phyloP scores from a whole-genome alignment of 2,113 vertebrate species.

The Campylorhamphus procurvoides region DNA sequence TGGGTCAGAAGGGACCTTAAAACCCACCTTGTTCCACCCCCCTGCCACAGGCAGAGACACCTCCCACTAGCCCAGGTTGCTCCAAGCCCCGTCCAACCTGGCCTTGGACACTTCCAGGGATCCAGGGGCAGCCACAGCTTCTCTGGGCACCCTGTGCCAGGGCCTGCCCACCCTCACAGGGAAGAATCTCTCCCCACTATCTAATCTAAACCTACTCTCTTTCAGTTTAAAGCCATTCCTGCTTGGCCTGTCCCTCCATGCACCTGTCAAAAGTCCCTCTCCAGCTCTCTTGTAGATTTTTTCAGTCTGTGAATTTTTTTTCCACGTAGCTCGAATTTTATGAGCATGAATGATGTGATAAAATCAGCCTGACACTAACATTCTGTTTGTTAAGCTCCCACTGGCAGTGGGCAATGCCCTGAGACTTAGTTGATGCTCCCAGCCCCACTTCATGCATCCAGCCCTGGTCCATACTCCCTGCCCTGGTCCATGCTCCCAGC shows the following conservation, averaged over 20 bases:
- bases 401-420: not conserved
- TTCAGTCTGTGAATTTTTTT: not conserved
- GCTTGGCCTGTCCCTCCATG: no score
- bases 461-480: not conserved
- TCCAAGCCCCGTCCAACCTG: rapidly evolving
- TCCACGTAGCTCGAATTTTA: not conserved
- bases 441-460: not conserved
- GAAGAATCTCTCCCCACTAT: rapidly evolving
- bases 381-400: not conserved
- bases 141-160: not conserved
- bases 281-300: not conserved
- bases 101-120: not conserved
- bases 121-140: not conserved
- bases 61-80: rapidly evolving
- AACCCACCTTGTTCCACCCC: rapidly evolving
- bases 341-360: rapidly evolving
- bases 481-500: not conserved
- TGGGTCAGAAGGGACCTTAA: not conserved
- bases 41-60: not conserved
- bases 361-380: no score
- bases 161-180: rapidly evolving
- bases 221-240: not conserved
- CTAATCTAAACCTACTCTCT: rapidly evolving
- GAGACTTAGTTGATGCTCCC: no score
- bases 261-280: not conserved